A percentile compares a stretch with the other conserved stretches of the same genome.
These are phyloP conservation scores for Antedon bifida DNA, from an alignment of 35 echinoderm and acorn worm genomes.

Conservation along the genomic window DNA sequence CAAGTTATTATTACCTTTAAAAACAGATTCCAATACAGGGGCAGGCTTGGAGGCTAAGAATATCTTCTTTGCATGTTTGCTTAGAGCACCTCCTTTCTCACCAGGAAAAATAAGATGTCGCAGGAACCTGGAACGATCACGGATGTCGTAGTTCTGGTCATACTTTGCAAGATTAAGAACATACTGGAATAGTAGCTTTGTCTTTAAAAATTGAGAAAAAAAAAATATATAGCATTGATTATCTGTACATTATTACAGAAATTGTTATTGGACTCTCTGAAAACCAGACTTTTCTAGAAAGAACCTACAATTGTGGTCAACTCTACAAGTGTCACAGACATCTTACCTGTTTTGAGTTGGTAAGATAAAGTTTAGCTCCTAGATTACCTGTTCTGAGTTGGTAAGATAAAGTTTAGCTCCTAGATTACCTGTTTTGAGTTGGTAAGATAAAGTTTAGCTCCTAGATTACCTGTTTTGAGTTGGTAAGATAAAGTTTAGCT, in stretches of 20 bases:
- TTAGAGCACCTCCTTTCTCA: slow-evolving; percentile 77
- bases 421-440: slow-evolving; percentile 97
- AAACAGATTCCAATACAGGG: slow-evolving; percentile 92
- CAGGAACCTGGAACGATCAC: slow-evolving; percentile 82
- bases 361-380: slow-evolving; percentile 86
- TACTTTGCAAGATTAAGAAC: slow-evolving; percentile 96
- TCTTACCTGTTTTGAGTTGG: slow-evolving; percentile 91
- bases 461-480: slow-evolving; percentile 96
- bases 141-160: slow-evolving; percentile 99
- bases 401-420: slow-evolving; percentile 92
- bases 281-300: too few relatives aligned
- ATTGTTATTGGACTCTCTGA: too few relatives aligned
- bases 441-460: slow-evolving; percentile 88
- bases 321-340: too few relatives aligned
- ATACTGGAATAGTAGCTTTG: slow-evolving; percentile 90
- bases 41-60: slow-evolving; percentile 86
- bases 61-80: slow-evolving; percentile 98
- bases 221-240: neutral
- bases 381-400: slow-evolving; percentile 91
- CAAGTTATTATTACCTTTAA: slow-evolving; percentile 95
- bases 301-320: too few relatives aligned
- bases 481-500: slow-evolving; percentile 91
- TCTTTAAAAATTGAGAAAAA: slow-evolving; percentile 17
- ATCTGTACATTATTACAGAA: too few relatives aligned
- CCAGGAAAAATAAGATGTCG: slow-evolving; percentile 69